These are phyloP conservation scores for Ethmia dodecea DNA, from an alignment of 2,888 invertebrate species.

Conservation along the genomic window DNA sequence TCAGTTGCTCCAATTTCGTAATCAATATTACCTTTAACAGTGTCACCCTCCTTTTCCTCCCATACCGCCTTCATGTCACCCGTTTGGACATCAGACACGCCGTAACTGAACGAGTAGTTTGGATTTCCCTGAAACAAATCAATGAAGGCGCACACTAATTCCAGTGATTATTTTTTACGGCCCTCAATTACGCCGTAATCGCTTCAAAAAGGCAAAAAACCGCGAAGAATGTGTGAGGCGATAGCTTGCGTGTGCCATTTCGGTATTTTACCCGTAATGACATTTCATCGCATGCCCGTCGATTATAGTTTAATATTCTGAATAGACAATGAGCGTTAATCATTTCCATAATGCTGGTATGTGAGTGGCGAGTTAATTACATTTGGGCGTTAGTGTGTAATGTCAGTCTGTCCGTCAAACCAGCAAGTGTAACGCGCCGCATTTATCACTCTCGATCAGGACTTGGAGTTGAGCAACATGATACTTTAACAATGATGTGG, in stretches of 20 bases:
- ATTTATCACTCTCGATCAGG: slow-evolving; percentile 41
- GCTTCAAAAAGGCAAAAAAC: slow-evolving; percentile 28
- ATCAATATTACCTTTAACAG: slow-evolving; percentile 63
- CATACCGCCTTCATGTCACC: slow-evolving; percentile 80
- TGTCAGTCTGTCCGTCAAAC: slow-evolving; percentile 41
- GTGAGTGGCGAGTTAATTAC: slow-evolving; percentile 41
- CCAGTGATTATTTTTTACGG: slow-evolving; percentile 30
- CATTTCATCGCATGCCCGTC: slow-evolving; percentile 55
- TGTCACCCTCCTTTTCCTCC: slow-evolving; percentile 80
- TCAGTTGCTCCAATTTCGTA: too few species aligned
- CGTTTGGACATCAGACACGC: slow-evolving; percentile 77
- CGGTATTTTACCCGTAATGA: slow-evolving; percentile 56
- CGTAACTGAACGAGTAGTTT: slow-evolving; percentile 80
- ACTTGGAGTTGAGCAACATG: slow-evolving; percentile 24
- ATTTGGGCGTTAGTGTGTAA: slow-evolving; percentile 37
- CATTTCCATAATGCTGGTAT: slow-evolving; percentile 57
- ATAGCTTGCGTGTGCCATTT: slow-evolving; percentile 59
- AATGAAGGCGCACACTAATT: slow-evolving; percentile 24
- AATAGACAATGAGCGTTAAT: slow-evolving; percentile 57
- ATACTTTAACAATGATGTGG: too few species aligned
- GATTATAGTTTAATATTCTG: slow-evolving; percentile 58
- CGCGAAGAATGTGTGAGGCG: slow-evolving; percentile 48
- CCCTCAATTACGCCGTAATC: slow-evolving; percentile 35
- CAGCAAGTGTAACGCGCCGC: slow-evolving; percentile 33
- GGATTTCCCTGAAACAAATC: slow-evolving; percentile 65